Evolutionary conservation across 2,113 vertebrate species (phyloP), one percentile per base, ranked within the genome.

Genomic region (Xenopus tropicalis): DNA sequence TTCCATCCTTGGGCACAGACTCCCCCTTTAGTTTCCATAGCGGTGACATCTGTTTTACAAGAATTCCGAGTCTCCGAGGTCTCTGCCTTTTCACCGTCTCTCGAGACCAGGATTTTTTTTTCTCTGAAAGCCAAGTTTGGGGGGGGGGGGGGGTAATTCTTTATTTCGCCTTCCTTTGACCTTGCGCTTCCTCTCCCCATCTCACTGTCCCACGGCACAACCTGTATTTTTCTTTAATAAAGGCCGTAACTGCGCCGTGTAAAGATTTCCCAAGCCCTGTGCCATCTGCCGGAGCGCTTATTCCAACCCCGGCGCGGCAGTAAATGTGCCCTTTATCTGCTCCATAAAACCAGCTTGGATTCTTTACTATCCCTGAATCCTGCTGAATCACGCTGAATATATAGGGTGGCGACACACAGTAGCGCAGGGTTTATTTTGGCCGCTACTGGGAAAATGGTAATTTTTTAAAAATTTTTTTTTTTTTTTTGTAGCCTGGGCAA

Each of bases 11-110:
- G 65, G 65, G 57, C 73, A 69, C 62, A 7, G 58, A 25, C 59
- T 75, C 46, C 46, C 57, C 24, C 59, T 17, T 23, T n/a, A 24
- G 65, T 75, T 61, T 75, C 73, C 73, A 69, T 54, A 69, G 61
- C 73, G 51, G 65, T 75, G 73, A 75, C 73, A 69, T 75, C 66
- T 75, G 66, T 63, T 75, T 69, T 63, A 69, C 66, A 69, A 63
- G 73, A 75, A 69, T 75, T 56, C 48, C 58, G 19, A 63, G 73
- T 69, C 66, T 69, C 73, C 19, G 52, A 62, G 73, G 42, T 61
- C 66, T 69, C 72, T 23, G 20, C 21, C 20, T 73, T 42, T 57
- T 25, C 69, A 46, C 14, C 17, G 16, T 65, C 72, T 67, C 72
- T 21, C 25, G 42, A 58, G 64, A 43, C 14, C 57, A 22, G 24